Conservation (phyloP, 2,797 vertebrate species). For the Chaetodon trifasciatus region DNA sequence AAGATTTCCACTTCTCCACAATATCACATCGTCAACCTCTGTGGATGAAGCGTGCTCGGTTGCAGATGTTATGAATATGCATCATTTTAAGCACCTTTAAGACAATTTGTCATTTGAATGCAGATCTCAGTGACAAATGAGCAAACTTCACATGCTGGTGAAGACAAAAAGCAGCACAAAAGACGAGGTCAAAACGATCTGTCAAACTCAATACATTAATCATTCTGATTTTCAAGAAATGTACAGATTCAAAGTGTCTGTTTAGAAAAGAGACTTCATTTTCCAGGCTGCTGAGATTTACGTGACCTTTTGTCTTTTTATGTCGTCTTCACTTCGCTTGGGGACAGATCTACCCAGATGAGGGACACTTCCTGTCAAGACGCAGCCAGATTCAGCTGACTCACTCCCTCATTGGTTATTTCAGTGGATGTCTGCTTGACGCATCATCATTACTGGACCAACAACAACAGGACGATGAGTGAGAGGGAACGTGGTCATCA, state of each 20-base stretch:
- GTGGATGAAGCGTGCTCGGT: neutral
- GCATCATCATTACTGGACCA: slow-evolving; percentile 86
- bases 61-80: too few species aligned
- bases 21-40: neutral
- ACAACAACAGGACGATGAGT: slow-evolving; percentile 92
- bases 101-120: neutral
- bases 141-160: neutral
- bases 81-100: neutral
- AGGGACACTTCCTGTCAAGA: slow-evolving; percentile 92
- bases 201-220: neutral
- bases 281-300: neutral
- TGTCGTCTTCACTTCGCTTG: neutral
- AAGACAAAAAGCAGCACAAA: too few species aligned
- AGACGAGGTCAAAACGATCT: too few species aligned
- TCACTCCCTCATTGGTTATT: slow-evolving; percentile 93
- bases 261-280: neutral
- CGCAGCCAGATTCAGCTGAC: slow-evolving; percentile 93
- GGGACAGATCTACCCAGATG: slow-evolving; percentile 95
- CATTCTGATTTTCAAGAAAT: too few species aligned
- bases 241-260: neutral
- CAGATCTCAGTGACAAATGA: neutral
- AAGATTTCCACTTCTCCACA: neutral
- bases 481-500: slow-evolving; percentile 34
- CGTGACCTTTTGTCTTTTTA: neutral
- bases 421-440: slow-evolving; percentile 93